phyloP scores from a whole-genome alignment of 64 coral and sea anemone genomes.

The Stylophora pistillata region DNA sequence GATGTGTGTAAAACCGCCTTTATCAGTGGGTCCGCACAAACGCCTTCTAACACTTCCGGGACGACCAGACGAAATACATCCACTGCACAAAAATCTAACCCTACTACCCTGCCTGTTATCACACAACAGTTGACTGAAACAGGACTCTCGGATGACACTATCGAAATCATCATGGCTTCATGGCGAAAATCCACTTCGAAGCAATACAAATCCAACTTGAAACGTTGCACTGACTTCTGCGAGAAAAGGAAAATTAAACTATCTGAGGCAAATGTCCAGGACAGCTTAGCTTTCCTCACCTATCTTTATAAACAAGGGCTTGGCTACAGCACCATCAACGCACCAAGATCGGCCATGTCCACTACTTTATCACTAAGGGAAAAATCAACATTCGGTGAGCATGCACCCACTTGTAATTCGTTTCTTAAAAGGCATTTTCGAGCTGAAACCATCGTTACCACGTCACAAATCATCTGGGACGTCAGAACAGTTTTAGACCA shows the following conservation, averaged over 20 bases:
- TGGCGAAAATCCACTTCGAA: constrained; percentile 30
- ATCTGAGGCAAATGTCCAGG: constrained; percentile 3
- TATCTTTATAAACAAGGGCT: constrained; percentile 38
- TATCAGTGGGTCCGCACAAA: neutral
- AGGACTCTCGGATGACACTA: neutral
- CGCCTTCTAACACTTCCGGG: constrained; percentile 23
- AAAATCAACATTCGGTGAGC: constrained; percentile 21
- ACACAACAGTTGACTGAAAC: neutral
- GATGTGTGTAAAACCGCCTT: constrained; percentile 20
- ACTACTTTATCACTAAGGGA: constrained; percentile 29
- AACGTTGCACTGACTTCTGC: constrained; percentile 31
- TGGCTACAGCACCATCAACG: constrained; percentile 54
- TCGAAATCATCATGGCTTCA: constrained; percentile 9
- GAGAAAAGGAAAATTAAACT: constrained; percentile 17
- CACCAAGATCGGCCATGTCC: constrained; percentile 44
- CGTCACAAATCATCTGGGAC: constrained; percentile 52
- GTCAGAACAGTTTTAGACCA: constrained; percentile 5
- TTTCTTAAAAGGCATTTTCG: constrained; percentile 38
- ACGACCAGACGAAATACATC: constrained; percentile 22
- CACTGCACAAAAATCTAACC: constrained; percentile 22
- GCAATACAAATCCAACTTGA: constrained; percentile 21
- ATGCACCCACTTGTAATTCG: constrained; percentile 31
- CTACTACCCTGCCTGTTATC: constrained; percentile 23
- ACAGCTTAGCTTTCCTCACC: constrained; percentile 31
- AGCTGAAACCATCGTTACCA: constrained; percentile 51